phyloP scores from a whole-genome alignment of 2,888 invertebrate genomes.

The Petrolisthes cinctipes region DNA sequence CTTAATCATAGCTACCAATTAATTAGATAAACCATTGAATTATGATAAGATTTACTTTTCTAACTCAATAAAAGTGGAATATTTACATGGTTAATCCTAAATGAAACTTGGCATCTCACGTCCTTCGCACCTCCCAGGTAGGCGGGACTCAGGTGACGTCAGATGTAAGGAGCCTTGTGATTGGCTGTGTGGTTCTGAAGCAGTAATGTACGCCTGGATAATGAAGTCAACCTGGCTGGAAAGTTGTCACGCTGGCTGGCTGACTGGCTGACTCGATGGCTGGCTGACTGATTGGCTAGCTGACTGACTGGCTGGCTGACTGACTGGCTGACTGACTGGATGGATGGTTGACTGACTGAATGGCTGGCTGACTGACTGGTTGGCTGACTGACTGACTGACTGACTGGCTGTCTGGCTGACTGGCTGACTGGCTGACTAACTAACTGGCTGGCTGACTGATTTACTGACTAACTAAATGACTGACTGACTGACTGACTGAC shows the following conservation, averaged over 20 bases:
- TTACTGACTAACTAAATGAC: too few relatives aligned
- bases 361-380: too few relatives aligned
- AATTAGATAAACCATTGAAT: neutral
- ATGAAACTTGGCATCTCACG: slow-evolving; percentile 8
- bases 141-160: slow-evolving; percentile 40
- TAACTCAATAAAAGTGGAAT: neutral
- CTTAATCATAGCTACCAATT: neutral
- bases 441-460: too few relatives aligned
- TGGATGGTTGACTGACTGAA: too few relatives aligned
- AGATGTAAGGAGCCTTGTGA: slow-evolving; percentile 25
- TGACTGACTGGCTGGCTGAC: too few relatives aligned
- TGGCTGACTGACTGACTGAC: too few relatives aligned
- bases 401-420: too few relatives aligned
- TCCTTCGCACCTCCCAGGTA: slow-evolving; percentile 27
- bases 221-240: slow-evolving; percentile 52
- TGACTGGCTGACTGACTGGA: too few relatives aligned
- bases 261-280: neutral
- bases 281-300: too few relatives aligned
- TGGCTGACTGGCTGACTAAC: too few relatives aligned
- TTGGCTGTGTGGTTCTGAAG: slow-evolving; percentile 32
- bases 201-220: slow-evolving; percentile 52
- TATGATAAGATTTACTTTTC: neutral
- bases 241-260: slow-evolving; percentile 44
- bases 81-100: neutral
- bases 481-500: too few relatives aligned